These are phyloP conservation scores for Andrena fulva DNA, from an alignment of 2,888 invertebrate genomes.

Conservation along the genomic window DNA sequence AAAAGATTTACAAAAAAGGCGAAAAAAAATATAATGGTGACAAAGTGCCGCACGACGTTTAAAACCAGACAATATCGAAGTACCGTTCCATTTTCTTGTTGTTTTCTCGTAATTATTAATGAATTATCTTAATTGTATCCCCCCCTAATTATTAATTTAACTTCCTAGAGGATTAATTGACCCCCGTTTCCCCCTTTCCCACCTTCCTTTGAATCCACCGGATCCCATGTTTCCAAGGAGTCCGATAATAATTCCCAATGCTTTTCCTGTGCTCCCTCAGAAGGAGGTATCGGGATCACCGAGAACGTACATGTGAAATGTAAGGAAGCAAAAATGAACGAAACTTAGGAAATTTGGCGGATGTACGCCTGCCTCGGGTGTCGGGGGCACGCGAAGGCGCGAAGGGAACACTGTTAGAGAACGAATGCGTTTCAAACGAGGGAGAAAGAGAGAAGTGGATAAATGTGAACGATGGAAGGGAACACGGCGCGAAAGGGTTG, in stretches of 20 bases:
- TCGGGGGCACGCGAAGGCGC: constrained; percentile 61
- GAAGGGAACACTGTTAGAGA: constrained; percentile 58
- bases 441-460: constrained; percentile 45
- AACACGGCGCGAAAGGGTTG: constrained; percentile 23
- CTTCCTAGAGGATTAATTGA: constrained; percentile 77
- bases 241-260: constrained; percentile 57
- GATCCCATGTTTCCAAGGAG: constrained; percentile 43
- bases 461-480: constrained; percentile 14
- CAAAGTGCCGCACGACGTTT: constrained; percentile 51
- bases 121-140: constrained; percentile 81
- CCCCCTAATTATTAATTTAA: constrained; percentile 82
- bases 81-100: constrained; percentile 81
- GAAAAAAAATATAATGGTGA: constrained; percentile 21
- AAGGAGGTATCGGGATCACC: constrained; percentile 61
- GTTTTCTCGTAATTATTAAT: constrained; percentile 82
- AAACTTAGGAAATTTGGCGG: constrained; percentile 65
- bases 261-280: constrained; percentile 69
- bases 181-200: constrained; percentile 22
- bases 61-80: constrained; percentile 65
- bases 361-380: constrained; percentile 58
- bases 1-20: constrained; percentile 14
- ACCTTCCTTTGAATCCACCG: constrained; percentile 30
- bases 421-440: constrained; percentile 62
- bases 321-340: constrained; percentile 5
- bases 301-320: constrained; percentile 73